Evolutionary conservation across 92 coral and sea anemone genomes (phyloP), one percentile per base, ranked within the genome.

Genomic region (Montipora capitata): DNA sequence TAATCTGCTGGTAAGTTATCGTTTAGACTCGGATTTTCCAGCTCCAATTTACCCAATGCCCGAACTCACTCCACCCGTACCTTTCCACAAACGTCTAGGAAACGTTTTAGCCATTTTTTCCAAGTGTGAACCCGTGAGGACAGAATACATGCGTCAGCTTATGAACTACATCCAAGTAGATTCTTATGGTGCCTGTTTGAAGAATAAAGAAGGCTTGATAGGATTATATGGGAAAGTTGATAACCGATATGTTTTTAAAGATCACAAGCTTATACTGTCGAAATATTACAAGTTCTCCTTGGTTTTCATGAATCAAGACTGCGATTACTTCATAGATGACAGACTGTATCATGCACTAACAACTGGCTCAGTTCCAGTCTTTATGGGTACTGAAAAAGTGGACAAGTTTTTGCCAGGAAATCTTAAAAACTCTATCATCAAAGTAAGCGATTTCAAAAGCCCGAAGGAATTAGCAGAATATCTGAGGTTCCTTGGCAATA

Each of bases 11-110:
- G 87, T 94, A 0, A 88, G 98, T 73, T 98, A 98, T 83, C 93
- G 99, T 11, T 68, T 98, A 2, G 99, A 98, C 78, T 92, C 99
- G 61, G 99, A 98, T 87, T 98, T 98, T 51, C 99, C 99, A 1
- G 98, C 99, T 11, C 99, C 99, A 0, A 89, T 92, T 45, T 95
- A 96, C 35, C 92, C 95, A 10, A 96, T 92, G 90, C 99, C 99
- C 13, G 94, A 69, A 39, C 72, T 98, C 40, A 85, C 84, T 49
- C 92, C 96, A 8, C 96, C 99, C 0, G 66, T 98, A 8, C 92
- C 99, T 4, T 98, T 98, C 52, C 83, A 78, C 2, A 81, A 98
- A 68, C 90, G 97, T 9, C 89, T 72, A 14, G 99, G 99, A 2
- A 84, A 91, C 16, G 89, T 96, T 14, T 67, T 96, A 20, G 96